Percentiles rank a stretch among this genome's conserved stretches.
phyloP scores from a whole-genome alignment of 1,140 invertebrate species.

The Euwallacea fornicatus region DNA sequence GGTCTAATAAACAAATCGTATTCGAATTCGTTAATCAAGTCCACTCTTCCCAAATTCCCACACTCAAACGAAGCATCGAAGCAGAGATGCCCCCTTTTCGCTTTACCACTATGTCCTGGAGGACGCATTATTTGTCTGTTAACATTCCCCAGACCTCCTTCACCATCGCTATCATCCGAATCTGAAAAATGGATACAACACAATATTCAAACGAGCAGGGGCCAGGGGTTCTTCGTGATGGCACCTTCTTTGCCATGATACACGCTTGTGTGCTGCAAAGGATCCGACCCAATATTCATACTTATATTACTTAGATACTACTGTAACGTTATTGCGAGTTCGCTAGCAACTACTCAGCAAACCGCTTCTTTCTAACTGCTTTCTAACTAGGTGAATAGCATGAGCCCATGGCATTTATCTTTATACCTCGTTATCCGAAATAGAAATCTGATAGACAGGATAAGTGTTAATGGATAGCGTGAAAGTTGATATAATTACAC shows the following conservation, averaged over 20 bases:
- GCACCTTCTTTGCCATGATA: conserved; percentile 63
- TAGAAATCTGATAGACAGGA: conserved; percentile 43
- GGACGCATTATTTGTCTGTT: conserved; percentile 90
- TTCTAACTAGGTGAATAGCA: too few relatives aligned
- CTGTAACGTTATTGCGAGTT: not conserved
- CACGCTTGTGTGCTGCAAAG: conserved; percentile 66
- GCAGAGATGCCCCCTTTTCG: conserved; percentile 90
- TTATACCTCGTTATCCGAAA: conserved; percentile 42
- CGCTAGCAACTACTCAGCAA: too few relatives aligned
- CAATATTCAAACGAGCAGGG: not conserved
- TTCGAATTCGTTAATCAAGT: conserved; percentile 91
- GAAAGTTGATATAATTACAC: conserved; percentile 37
- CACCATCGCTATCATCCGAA: conserved; percentile 93
- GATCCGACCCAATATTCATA: conserved; percentile 55
- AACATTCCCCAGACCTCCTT: conserved; percentile 93
- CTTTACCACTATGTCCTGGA: conserved; percentile 91
- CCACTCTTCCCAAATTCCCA: conserved; percentile 93
- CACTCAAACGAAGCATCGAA: conserved; percentile 98
- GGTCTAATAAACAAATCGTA: conserved; percentile 96
- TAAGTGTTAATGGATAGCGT: conserved; percentile 40
- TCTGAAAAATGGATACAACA: conserved; percentile 60
- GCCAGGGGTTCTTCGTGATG: too few relatives aligned
- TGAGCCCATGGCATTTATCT: not conserved
- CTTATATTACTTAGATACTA: conserved; percentile 13
- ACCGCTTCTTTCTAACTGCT: too few relatives aligned